Evolutionary conservation across 1,140 invertebrate genomes (phyloP).

Genomic region (Lethrus apterus): DNA sequence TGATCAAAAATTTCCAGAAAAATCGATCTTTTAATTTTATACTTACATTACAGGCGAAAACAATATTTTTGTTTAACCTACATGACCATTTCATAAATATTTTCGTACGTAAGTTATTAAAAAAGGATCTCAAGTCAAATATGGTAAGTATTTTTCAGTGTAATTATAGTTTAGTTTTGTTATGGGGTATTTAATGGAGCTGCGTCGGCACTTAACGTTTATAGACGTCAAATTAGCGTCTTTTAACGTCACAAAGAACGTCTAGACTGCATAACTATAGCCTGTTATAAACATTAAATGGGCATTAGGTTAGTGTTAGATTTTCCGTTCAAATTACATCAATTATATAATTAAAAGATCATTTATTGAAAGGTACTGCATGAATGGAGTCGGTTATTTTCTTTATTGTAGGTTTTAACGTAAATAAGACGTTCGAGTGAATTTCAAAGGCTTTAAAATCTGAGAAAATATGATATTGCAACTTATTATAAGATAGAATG

Average conservation of each 20-base stretch:
- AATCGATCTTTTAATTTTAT: too few relatives aligned
- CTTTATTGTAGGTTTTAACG: not conserved
- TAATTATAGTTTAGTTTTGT: slow-evolving; percentile 15
- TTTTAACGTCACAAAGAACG: slow-evolving; percentile 19
- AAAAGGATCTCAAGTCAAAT: slow-evolving; percentile 10
- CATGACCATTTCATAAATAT: not conserved
- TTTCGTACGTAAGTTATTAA: not conserved
- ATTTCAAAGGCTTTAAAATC: too few relatives aligned
- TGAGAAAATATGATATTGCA: too few relatives aligned
- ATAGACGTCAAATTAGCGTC: slow-evolving; percentile 23
- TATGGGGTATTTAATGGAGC: slow-evolving; percentile 16
- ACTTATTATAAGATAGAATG: too few relatives aligned
- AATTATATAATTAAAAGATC: slow-evolving; percentile 20
- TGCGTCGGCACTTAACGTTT: slow-evolving; percentile 17
- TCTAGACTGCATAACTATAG: slow-evolving; percentile 19
- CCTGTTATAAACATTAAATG: slow-evolving; percentile 21
- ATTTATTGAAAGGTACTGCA: slow-evolving; percentile 9
- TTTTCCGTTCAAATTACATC: slow-evolving; percentile 13
- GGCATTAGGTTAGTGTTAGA: slow-evolving; percentile 18
- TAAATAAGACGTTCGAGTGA: not conserved
- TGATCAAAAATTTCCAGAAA: too few relatives aligned
- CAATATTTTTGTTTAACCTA: too few relatives aligned
- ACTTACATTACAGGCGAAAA: too few relatives aligned
- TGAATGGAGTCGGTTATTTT: not conserved
- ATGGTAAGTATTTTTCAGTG: slow-evolving; percentile 6